Conservation (phyloP, 92 coral and sea anemone genomes). For the Palythoa grandis region DNA sequence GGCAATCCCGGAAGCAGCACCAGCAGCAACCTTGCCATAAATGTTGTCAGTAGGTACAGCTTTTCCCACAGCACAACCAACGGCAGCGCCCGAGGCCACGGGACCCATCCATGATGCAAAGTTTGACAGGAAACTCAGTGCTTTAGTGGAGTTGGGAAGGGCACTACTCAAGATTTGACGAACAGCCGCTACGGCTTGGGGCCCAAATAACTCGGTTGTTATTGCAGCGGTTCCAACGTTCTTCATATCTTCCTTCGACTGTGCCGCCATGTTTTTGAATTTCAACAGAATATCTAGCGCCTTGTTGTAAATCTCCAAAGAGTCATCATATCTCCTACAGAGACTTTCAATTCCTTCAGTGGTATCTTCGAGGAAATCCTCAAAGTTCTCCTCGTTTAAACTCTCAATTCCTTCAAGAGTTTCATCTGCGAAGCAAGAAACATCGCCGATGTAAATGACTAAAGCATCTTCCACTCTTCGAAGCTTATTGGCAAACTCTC, state of each 20-base stretch:
- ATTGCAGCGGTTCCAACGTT: not conserved
- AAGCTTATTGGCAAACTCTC: constrained; percentile 1
- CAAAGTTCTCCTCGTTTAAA: constrained; percentile 24
- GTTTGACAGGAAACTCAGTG: not conserved
- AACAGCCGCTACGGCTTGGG: not conserved
- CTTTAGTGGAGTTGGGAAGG: not conserved
- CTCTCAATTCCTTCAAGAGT: not conserved
- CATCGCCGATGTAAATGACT: not conserved
- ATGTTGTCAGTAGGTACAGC: not conserved
- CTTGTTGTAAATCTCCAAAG: not conserved
- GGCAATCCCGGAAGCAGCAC: not conserved
- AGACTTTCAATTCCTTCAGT: not conserved
- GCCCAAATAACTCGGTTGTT: not conserved
- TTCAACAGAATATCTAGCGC: not conserved
- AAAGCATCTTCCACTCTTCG: constrained; percentile 14
- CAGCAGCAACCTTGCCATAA: not conserved
- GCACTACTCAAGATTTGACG: not conserved
- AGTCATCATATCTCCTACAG: not conserved
- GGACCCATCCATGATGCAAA: not conserved
- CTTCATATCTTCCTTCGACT: not conserved
- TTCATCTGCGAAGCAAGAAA: not conserved
- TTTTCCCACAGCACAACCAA: not conserved
- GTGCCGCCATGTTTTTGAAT: not conserved
- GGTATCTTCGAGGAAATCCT: constrained; percentile 6
- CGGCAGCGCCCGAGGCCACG: not conserved